Percentiles rank a stretch among this genome's conserved stretches.
Conservation (phyloP, 2,113 vertebrate species). For the Phoenicopterus ruber region DNA sequence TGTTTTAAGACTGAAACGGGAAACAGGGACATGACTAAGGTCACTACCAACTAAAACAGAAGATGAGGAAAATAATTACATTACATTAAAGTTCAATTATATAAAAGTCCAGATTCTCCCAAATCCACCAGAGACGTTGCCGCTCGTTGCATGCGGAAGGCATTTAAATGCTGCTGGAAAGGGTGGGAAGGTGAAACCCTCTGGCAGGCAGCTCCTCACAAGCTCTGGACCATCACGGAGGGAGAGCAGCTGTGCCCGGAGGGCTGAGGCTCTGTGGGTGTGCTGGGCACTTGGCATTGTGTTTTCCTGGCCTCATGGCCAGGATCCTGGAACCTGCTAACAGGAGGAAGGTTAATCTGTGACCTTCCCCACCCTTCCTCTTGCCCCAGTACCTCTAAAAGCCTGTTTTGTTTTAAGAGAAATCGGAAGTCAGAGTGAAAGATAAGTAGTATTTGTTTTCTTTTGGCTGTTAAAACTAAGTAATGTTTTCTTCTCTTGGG, state of each 20-base stretch:
- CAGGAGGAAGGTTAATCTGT: neutral
- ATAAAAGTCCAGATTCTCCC: neutral
- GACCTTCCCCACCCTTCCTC: slow-evolving; percentile 20
- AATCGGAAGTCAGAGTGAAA: neutral
- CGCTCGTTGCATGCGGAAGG: neutral
- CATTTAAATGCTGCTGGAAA: neutral
- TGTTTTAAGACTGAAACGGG: neutral
- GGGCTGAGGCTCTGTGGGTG: neutral
- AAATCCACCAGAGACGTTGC: neutral
- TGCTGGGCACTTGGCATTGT: neutral
- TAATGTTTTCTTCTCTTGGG: neutral
- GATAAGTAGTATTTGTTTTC: neutral
- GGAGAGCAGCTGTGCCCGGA: neutral
- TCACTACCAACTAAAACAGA: neutral
- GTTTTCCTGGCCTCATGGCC: neutral
- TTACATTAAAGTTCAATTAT: neutral
- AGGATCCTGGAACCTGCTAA: neutral
- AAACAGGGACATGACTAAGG: neutral
- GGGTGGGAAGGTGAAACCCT: neutral
- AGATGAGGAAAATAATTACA: neutral
- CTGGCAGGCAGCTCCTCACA: fast-evolving
- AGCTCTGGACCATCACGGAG: neutral
- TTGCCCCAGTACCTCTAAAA: neutral
- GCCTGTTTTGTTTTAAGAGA: slow-evolving; percentile 2
- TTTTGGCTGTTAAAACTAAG: neutral